phyloP scores from a whole-genome alignment of 2,797 vertebrate species.

The Acrossocheilus wenchowensis region DNA sequence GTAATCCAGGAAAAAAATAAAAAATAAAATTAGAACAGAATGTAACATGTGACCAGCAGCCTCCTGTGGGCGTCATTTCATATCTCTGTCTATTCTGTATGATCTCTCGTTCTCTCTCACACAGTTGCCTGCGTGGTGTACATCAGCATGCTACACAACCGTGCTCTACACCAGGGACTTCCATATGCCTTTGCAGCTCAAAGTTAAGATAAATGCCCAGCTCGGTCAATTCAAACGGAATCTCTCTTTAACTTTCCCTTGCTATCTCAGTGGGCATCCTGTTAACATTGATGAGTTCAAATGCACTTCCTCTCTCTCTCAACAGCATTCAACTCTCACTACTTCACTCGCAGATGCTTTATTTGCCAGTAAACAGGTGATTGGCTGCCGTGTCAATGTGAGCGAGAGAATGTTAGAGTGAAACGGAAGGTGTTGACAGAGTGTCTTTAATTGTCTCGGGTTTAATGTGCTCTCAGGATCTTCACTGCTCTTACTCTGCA shows the following conservation, averaged over 20 bases:
- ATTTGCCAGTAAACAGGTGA: conserved; percentile 41
- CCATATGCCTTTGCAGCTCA: neutral
- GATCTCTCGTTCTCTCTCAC: neutral
- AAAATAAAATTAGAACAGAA: neutral
- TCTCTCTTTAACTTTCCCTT: neutral
- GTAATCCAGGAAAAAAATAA: neutral
- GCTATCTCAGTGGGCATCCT: conserved; percentile 15
- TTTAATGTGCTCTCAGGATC: conserved; percentile 33
- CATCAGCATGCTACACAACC: conserved; percentile 13
- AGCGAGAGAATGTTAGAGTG: conserved; percentile 6
- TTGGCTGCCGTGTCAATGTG: conserved; percentile 7
- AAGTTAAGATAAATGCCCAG: conserved; percentile 24
- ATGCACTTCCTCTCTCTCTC: conserved; percentile 17
- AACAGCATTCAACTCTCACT: conserved; percentile 4
- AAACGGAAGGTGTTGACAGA: conserved; percentile 29
- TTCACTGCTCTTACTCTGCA: conserved; percentile 13
- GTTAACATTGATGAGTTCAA: conserved; percentile 33
- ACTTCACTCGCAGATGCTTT: neutral
- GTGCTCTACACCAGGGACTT: neutral
- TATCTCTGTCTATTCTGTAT: conserved; percentile 7
- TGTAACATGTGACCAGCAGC: neutral
- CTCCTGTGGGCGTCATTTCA: neutral
- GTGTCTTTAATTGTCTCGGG: conserved; percentile 35
- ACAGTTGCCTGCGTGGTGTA: neutral
- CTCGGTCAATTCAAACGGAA: conserved; percentile 6